phyloP scores from a whole-genome alignment of 2,888 invertebrate species.

The Amorpha juglandis region DNA sequence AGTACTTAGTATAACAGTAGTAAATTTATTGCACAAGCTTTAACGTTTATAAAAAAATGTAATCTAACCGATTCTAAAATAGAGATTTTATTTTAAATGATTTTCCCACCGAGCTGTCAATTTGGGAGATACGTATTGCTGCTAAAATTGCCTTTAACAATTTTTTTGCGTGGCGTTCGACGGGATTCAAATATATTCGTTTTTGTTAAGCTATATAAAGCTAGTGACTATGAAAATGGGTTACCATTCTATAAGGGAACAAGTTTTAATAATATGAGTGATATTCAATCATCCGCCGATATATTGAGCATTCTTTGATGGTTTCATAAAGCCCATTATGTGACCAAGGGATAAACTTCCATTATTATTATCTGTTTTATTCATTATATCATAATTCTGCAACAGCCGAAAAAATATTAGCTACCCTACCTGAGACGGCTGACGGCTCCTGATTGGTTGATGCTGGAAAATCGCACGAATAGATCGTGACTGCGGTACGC shows the following conservation, averaged over 20 bases:
- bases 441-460: too few species aligned
- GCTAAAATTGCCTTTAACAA: constrained; percentile 62
- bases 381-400: too few species aligned
- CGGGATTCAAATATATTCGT: too few species aligned
- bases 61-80: constrained; percentile 32
- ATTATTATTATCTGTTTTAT: constrained; percentile 58
- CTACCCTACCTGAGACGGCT: too few species aligned
- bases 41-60: too few species aligned
- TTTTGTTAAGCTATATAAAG: constrained; percentile 53
- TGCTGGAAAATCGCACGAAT: too few species aligned
- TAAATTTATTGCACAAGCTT: background rate
- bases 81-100: constrained; percentile 36
- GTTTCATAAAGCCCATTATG: constrained; percentile 48
- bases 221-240: constrained; percentile 50
- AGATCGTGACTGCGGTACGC: too few species aligned
- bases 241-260: constrained; percentile 40
- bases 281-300: constrained; percentile 51
- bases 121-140: constrained; percentile 53
- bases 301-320: constrained; percentile 50
- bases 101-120: constrained; percentile 34
- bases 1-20: background rate
- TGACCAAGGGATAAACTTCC: constrained; percentile 58
- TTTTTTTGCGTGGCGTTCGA: constrained; percentile 65
- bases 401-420: too few species aligned
- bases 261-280: constrained; percentile 51